phyloP scores from a whole-genome alignment of 2,113 vertebrate genomes.

The Platysteira castanea region DNA sequence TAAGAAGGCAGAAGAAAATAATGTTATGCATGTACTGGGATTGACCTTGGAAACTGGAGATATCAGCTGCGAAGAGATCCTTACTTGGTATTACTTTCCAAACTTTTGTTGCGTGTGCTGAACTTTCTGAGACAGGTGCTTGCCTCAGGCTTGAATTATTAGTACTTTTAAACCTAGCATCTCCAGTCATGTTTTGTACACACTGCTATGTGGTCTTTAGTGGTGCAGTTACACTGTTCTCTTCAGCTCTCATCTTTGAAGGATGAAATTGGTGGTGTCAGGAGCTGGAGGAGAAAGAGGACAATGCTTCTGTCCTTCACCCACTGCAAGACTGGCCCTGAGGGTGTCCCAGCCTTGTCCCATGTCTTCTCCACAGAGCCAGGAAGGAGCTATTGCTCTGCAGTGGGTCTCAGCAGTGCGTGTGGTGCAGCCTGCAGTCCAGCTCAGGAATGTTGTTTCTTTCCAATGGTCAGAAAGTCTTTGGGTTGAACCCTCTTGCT shows the following conservation, averaged over 20 bases:
- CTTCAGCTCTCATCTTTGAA: neutral
- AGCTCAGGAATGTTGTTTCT: neutral
- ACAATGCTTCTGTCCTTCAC: rapidly evolving
- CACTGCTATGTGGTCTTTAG: neutral
- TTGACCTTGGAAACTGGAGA: neutral
- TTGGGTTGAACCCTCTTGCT: neutral
- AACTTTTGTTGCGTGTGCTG: neutral
- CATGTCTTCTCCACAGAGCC: neutral
- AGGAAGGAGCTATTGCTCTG: neutral
- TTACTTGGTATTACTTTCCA: neutral
- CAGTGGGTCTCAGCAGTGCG: neutral
- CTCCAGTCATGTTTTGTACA: neutral
- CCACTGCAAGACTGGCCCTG: rapidly evolving
- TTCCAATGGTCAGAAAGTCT: neutral
- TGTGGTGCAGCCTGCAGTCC: neutral
- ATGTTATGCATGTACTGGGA: neutral
- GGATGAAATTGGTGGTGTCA: neutral
- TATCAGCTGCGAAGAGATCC: neutral
- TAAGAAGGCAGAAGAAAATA: neutral
- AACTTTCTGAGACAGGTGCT: neutral
- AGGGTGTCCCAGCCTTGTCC: neutral
- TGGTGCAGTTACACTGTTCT: neutral
- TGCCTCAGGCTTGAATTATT: neutral
- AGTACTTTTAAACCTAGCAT: neutral
- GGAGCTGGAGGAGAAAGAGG: neutral